phyloP scores from a whole-genome alignment of 2,797 vertebrate genomes.

The Fratercula arctica region DNA sequence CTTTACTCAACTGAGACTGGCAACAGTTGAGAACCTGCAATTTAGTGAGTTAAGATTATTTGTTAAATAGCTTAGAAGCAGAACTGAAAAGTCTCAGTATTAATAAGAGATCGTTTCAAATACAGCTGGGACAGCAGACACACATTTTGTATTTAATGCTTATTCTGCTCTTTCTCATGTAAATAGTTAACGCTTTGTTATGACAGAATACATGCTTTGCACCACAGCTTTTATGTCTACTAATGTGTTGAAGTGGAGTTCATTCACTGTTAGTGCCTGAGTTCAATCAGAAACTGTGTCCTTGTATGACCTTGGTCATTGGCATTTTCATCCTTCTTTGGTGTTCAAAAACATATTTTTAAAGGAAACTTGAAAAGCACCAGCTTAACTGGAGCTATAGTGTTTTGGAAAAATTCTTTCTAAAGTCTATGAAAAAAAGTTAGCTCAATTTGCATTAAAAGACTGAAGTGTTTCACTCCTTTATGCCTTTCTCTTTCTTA shows the following conservation, averaged over 20 bases:
- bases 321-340: constrained; percentile 20
- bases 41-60: background rate
- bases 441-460: constrained; percentile 40
- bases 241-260: constrained; percentile 5
- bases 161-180: background rate
- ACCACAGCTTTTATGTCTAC: background rate
- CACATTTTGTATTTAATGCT: background rate
- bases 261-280: background rate
- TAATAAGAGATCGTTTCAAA: background rate
- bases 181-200: background rate
- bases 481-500: constrained; percentile 23
- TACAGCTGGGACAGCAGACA: background rate
- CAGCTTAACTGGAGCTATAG: constrained; percentile 8
- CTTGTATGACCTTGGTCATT: constrained; percentile 18
- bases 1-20: background rate
- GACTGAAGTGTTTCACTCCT: constrained; percentile 9
- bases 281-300: background rate
- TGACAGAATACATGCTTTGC: background rate
- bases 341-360: constrained; percentile 49
- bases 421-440: constrained; percentile 13
- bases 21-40: background rate
- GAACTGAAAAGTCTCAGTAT: background rate
- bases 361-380: constrained; percentile 37
- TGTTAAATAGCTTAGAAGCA: background rate
- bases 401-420: constrained; percentile 12